Evolutionary conservation across 2,797 vertebrate genomes (phyloP).

Genomic region (Orestias chungarensis): DNA sequence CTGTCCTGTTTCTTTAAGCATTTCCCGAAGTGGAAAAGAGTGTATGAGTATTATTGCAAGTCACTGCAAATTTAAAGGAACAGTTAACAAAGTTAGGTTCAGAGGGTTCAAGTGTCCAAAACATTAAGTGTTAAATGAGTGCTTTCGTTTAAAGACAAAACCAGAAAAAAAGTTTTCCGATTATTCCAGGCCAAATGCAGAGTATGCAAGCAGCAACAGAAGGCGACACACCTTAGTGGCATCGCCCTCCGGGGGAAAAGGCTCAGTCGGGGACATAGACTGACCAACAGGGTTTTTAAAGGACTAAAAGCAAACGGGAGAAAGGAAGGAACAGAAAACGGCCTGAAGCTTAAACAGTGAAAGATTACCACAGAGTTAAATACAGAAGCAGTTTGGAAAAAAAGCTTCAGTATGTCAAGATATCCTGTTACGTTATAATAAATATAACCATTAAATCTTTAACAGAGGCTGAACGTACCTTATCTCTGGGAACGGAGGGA

Average conservation of each 20-base stretch:
- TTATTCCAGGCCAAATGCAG: slow-evolving; percentile 13
- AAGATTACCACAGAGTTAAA: not conserved
- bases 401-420: not conserved
- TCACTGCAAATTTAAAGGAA: not conserved
- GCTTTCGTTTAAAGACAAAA: not conserved
- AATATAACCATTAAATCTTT: not conserved
- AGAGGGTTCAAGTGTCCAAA: not conserved
- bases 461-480: slow-evolving; percentile 76
- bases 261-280: slow-evolving; percentile 86
- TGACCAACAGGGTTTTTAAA: slow-evolving; percentile 90
- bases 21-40: not conserved
- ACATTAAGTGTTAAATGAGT: not conserved
- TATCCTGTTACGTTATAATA: not conserved
- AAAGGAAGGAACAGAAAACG: slow-evolving; percentile 40
- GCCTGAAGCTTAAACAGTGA: slow-evolving; percentile 19
- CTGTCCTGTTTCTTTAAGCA: not conserved
- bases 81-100: not conserved
- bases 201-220: slow-evolving; percentile 68
- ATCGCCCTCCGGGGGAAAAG: slow-evolving; percentile 86
- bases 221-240: slow-evolving; percentile 87
- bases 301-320: slow-evolving; percentile 81
- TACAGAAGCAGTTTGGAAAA: not conserved
- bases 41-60: not conserved
- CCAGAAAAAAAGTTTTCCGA: not conserved
- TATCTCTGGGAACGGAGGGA: slow-evolving; percentile 87